Evolutionary conservation across 1,140 invertebrate genomes (phyloP).

Genomic region (Megathymus violae): DNA sequence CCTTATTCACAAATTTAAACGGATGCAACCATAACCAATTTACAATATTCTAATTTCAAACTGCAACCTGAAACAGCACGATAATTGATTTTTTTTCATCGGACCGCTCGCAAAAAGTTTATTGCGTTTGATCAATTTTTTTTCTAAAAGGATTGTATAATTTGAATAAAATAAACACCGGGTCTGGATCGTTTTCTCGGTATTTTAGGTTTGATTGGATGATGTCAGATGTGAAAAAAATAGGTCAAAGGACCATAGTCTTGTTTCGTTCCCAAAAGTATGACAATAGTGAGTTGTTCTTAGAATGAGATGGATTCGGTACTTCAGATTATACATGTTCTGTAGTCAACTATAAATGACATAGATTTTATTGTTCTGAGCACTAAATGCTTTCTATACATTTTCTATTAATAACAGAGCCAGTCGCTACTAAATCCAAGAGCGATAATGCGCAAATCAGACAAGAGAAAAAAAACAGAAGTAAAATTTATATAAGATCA

Average conservation of each 20-base stretch:
- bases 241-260: slow-evolving; percentile 48
- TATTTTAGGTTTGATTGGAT: slow-evolving; percentile 61
- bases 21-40: slow-evolving; percentile 19
- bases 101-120: slow-evolving; percentile 55
- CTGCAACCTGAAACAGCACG: slow-evolving; percentile 52
- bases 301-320: not conserved
- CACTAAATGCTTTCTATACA: no score
- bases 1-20: not conserved
- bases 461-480: no score
- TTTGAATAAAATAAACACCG: slow-evolving; percentile 49
- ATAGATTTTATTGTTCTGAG: no score
- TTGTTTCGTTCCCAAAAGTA: slow-evolving; percentile 27
- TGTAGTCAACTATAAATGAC: no score
- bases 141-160: slow-evolving; percentile 51
- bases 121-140: slow-evolving; percentile 52
- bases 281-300: not conserved
- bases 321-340: no score
- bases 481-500: no score
- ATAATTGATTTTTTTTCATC: slow-evolving; percentile 69
- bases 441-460: no score
- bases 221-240: slow-evolving; percentile 52
- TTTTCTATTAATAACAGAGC: no score
- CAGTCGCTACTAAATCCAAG: no score
- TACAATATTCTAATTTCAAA: slow-evolving; percentile 30
- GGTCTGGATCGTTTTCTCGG: slow-evolving; percentile 48